A percentile compares a stretch with the other conserved stretches of the same genome.
Conservation (phyloP, 2,888 invertebrate species). For the Myopa tessellatipennis region DNA sequence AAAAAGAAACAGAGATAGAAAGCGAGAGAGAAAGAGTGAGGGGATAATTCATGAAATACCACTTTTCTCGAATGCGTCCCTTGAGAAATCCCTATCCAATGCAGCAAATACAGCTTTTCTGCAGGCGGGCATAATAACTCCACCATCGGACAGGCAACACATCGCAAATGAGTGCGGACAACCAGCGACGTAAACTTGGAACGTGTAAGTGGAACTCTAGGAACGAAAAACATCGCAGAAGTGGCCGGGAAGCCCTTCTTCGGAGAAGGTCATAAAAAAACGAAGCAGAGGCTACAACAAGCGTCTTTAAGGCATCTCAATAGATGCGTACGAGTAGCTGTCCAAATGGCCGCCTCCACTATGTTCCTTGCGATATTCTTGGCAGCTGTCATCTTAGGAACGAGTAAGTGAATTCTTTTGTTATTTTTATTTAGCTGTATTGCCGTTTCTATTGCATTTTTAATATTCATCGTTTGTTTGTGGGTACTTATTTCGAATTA, state of each 20-base stretch:
- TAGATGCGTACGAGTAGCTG: neutral
- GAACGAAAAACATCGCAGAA: neutral
- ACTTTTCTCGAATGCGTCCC: too few relatives aligned
- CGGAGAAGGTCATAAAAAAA: neutral
- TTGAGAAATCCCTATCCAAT: neutral
- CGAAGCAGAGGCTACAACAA: neutral
- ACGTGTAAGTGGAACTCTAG: neutral
- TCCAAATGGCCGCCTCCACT: conserved; percentile 9
- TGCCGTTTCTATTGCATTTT: neutral
- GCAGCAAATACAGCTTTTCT: neutral
- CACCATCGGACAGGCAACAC: neutral
- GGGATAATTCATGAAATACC: too few relatives aligned
- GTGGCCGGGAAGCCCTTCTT: neutral
- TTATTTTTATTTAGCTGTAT: neutral
- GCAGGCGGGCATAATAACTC: neutral
- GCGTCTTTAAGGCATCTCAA: neutral
- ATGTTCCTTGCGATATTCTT: conserved; percentile 23
- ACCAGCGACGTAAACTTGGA: neutral
- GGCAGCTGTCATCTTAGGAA: conserved; percentile 35
- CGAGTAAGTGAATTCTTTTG: conserved; percentile 31
- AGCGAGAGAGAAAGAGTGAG: too few relatives aligned
- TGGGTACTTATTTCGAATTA: neutral
- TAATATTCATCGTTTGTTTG: conserved; percentile 17
- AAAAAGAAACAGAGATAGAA: too few relatives aligned
- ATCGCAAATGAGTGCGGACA: conserved; percentile 30